Evolutionary conservation across 2,797 vertebrate genomes (phyloP), one percentile per base, ranked within the genome.

Genomic region (Myiotriccus ornatus): DNA sequence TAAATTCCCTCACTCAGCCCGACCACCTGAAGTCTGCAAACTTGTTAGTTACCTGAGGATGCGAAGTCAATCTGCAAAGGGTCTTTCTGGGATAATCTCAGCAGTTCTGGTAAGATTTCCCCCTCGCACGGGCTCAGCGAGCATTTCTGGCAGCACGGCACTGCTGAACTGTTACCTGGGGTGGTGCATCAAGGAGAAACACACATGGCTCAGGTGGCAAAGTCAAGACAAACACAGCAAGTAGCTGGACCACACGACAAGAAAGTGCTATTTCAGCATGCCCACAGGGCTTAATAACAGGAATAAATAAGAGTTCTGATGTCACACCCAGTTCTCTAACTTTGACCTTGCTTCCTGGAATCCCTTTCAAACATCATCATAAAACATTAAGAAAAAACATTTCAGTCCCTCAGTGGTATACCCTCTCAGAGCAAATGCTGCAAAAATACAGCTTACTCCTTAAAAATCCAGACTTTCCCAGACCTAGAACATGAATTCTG

Each of bases 101-200:
- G 97, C 96, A 96, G 92, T 91, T 94, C 87, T 89, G 94, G 89
- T 95, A 90, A 97, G 82, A 97, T 94, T 95, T 96, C 94, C 91
- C 92, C 92, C 96, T 94, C 28, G 82, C 95, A 94, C 94, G 70
- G 95, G 94, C 97, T 96, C 97, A 95, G 97, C 43, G 13, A 97
- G 96, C 98, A 98, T 98, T 96, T 98, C 98, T 98, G 97, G 97
- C 91, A 97, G 96, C 95, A 92, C 96, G 20, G 56, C 94, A 79
- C 96, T 96, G 96, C 96, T 97, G 96, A 96, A 95, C 24, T 88
- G 93, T 94, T 83, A 96, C 97, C 97, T 98, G 97, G 84, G 88
- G 62, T 34, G 82, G 88, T 67, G 76, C 93, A 94, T 84, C 68
- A 96, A 93, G 85, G 64, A 96, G 85, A 97, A 84, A 97, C 57